Evolutionary conservation across 2,888 invertebrate genomes (phyloP).

Genomic region (Conops quadrifasciatus): DNA sequence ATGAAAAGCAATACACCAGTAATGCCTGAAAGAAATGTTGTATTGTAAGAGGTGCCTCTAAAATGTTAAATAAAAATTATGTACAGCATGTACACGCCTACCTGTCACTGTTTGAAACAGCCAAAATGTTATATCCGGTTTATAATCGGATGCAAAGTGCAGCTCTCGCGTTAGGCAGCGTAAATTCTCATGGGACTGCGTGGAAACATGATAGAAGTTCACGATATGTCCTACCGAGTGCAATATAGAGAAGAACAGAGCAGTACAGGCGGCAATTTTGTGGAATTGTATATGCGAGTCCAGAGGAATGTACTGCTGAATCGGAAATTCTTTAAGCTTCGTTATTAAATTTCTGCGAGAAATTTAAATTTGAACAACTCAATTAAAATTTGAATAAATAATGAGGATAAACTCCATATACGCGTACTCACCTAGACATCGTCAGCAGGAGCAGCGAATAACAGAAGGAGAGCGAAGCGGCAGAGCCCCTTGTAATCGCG

Average conservation of each 20-base stretch:
- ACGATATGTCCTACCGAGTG: constrained; percentile 96
- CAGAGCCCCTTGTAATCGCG: constrained; percentile 92
- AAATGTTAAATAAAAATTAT: no score
- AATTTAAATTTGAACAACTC: not conserved
- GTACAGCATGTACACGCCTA: no score
- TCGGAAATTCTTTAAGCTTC: constrained; percentile 90
- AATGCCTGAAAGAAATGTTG: constrained; percentile 70
- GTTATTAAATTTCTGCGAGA: constrained; percentile 88
- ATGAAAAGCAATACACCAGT: constrained; percentile 88
- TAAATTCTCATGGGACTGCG: constrained; percentile 91
- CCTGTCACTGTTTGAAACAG: constrained; percentile 94
- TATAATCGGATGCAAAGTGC: constrained; percentile 91
- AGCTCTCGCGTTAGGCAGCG: constrained; percentile 93
- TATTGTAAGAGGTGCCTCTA: not conserved
- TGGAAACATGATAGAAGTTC: constrained; percentile 97
- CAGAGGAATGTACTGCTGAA: constrained; percentile 92
- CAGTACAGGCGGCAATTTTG: constrained; percentile 95
- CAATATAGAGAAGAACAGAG: constrained; percentile 88
- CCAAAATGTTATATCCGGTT: constrained; percentile 95
- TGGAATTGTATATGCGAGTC: constrained; percentile 97
- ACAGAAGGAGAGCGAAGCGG: constrained; percentile 93
- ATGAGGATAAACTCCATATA: not conserved
- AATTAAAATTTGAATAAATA: not conserved
- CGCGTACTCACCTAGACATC: constrained; percentile 74
- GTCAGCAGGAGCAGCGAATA: constrained; percentile 90